phyloP scores from a whole-genome alignment of 2,797 vertebrate species.

The Catamblyrhynchus diadema region DNA sequence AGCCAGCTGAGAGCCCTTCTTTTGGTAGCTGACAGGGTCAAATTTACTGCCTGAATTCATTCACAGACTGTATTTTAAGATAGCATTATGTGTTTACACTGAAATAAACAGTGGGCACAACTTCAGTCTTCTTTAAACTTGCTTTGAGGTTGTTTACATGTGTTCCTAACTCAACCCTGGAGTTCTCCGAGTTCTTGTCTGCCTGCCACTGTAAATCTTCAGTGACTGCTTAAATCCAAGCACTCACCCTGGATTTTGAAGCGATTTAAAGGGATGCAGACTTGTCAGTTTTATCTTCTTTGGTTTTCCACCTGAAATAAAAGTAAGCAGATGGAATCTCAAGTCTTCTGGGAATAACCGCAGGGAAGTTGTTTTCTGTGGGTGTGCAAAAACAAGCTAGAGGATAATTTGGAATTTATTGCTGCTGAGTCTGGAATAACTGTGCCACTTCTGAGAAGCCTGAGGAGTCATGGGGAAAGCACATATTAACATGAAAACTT shows the following conservation, averaged over 20 bases:
- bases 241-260: neutral
- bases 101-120: neutral
- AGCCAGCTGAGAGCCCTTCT: neutral
- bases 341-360: neutral
- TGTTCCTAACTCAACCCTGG: neutral
- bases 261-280: neutral
- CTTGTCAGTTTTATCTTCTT: neutral
- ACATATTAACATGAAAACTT: neutral
- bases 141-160: neutral
- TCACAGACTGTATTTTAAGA: neutral
- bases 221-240: neutral
- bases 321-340: conserved; percentile 38
- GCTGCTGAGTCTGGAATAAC: conserved; percentile 38
- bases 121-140: neutral
- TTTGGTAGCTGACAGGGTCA: neutral
- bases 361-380: neutral
- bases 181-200: neutral
- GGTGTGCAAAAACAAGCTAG: conserved; percentile 30
- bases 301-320: conserved; percentile 17
- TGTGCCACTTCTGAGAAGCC: neutral
- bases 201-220: neutral
- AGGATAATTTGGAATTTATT: conserved; percentile 42
- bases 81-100: neutral
- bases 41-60: neutral
- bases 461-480: neutral